Evolutionary conservation across 2,797 vertebrate genomes (phyloP).

Genomic region (Enteromius radiatus): DNA sequence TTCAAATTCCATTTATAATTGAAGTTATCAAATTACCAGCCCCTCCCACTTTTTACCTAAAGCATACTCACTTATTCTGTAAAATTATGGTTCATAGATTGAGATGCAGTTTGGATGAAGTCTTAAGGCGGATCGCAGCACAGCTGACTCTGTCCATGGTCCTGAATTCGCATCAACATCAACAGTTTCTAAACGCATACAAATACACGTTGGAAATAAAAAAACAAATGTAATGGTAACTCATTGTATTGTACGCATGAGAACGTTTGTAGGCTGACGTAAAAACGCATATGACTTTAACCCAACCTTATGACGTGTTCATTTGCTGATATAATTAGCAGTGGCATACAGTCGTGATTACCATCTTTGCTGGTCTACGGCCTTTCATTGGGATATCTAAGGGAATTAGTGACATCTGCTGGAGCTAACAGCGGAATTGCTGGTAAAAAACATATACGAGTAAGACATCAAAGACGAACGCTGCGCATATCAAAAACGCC

Average conservation of each 20-base stretch:
- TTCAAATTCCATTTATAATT: neutral
- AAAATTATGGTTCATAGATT: neutral
- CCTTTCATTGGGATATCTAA: neutral
- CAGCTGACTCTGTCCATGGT: conserved; percentile 70
- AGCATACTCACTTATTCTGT: neutral
- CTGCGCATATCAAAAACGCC: neutral
- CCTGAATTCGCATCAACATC: conserved; percentile 64
- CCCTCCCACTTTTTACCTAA: neutral
- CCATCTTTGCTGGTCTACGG: neutral
- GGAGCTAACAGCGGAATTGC: conserved; percentile 11
- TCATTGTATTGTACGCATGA: neutral
- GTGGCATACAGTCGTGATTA: conserved; percentile 20
- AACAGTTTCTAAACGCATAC: neutral
- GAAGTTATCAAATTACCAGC: neutral
- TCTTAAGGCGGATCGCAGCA: neutral
- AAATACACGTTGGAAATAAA: neutral
- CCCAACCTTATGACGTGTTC: neutral
- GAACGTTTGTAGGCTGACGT: neutral
- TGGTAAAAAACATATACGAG: neutral
- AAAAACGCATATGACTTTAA: neutral
- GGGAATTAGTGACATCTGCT: conserved; percentile 57
- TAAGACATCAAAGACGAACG: neutral
- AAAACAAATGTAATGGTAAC: neutral
- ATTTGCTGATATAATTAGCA: conserved; percentile 9
- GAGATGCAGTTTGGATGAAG: neutral